These are phyloP conservation scores for Manacus vitellinus DNA, from an alignment of 2,113 vertebrate species.

Conservation along the genomic window DNA sequence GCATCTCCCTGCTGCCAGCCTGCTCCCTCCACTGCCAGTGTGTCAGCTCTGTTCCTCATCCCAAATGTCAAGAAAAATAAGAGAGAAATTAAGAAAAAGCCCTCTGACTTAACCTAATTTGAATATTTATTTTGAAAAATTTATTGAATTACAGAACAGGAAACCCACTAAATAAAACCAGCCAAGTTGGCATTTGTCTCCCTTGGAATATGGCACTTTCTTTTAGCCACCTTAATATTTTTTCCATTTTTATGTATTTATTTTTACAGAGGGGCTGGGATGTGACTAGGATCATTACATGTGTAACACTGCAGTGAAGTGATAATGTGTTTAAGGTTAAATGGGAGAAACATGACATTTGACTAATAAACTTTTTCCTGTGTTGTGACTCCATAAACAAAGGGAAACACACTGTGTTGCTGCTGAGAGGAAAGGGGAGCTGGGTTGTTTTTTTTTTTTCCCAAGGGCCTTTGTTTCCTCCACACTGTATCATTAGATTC, in stretches of 20 bases:
- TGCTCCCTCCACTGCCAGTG: not conserved
- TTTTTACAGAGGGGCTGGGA: slow-evolving; percentile 38
- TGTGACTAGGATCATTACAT: slow-evolving; percentile 48
- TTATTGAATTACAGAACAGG: slow-evolving; percentile 66
- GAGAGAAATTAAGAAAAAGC: slow-evolving; percentile 33
- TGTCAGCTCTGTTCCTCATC: not conserved
- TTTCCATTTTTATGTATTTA: slow-evolving; percentile 15
- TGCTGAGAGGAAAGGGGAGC: slow-evolving; percentile 31
- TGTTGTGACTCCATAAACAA: slow-evolving; percentile 59
- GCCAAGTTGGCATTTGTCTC: slow-evolving; percentile 60
- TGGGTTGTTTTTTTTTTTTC: not conserved
- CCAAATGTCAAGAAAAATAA: slow-evolving; percentile 16
- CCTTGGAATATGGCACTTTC: slow-evolving; percentile 5
- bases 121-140: slow-evolving; percentile 72
- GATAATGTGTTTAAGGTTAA: slow-evolving; percentile 60
- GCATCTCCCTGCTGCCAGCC: not conserved
- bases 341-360: slow-evolving; percentile 43
- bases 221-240: slow-evolving; percentile 38
- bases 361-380: slow-evolving; percentile 56
- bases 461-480: slow-evolving; percentile 42
- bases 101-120: slow-evolving; percentile 61
- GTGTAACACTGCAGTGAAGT: slow-evolving; percentile 12
- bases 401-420: slow-evolving; percentile 30
- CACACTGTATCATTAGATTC: not conserved
- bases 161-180: slow-evolving; percentile 70